phyloP scores from a whole-genome alignment of 2,888 invertebrate genomes.

The Mimas tiliae region DNA sequence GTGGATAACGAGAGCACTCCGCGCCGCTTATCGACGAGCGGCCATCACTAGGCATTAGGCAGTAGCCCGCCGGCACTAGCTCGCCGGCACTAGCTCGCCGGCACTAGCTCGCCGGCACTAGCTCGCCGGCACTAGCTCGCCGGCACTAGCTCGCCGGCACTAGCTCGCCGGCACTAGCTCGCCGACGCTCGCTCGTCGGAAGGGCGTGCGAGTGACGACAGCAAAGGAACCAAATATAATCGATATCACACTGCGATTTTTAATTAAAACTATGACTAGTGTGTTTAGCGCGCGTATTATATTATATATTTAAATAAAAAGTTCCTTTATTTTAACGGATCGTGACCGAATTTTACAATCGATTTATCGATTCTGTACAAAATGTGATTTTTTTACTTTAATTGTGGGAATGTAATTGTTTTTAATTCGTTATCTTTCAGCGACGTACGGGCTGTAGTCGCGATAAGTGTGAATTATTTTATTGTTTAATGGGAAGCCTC shows the following conservation, averaged over 20 bases:
- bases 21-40: conserved; percentile 50
- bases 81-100: conserved; percentile 37
- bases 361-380: conserved; percentile 45
- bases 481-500: conserved; percentile 29
- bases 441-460: conserved; percentile 43
- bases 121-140: conserved; percentile 34
- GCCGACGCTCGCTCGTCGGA: conserved; percentile 41
- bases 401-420: conserved; percentile 29
- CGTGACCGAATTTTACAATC: conserved; percentile 31
- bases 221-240: conserved; percentile 46
- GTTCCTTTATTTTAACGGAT: conserved; percentile 43
- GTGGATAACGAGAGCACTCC: conserved; percentile 37
- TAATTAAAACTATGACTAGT: conserved; percentile 76
- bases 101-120: conserved; percentile 41
- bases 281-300: conserved; percentile 53
- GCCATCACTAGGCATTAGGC: no score
- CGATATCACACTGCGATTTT: conserved; percentile 73
- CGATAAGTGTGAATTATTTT: conserved; percentile 38
- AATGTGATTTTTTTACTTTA: conserved; percentile 45
- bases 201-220: conserved; percentile 52
- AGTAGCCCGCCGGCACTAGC: no score
- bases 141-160: conserved; percentile 39
- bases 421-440: conserved; percentile 39
- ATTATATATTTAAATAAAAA: conserved; percentile 30
- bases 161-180: no score